Evolutionary conservation across 2,888 invertebrate genomes (phyloP), one percentile per base, ranked within the genome.

Genomic region (Drosophila falleni): DNA sequence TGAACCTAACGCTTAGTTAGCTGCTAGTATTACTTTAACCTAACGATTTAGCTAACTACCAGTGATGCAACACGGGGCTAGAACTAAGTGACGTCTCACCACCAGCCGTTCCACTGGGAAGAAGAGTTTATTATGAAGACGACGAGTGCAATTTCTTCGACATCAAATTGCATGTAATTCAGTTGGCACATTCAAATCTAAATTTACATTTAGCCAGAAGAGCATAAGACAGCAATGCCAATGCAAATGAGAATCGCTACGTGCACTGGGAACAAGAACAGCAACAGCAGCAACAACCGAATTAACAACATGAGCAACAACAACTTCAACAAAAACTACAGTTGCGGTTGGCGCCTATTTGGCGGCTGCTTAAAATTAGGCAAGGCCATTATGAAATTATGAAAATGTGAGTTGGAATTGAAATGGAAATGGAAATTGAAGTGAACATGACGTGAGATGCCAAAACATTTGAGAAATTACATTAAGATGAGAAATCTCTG

Each of bases 301-400:
- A 29, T 29, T 29, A 31, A 11, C 44, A 8, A 44, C 26, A 8
- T 8, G 15, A 23, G 5, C 19, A 6, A 3, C 41, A 16, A 41
- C 41, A 15, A 16, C 41, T 1, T 15, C 39, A 53, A 13, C 51
- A 19, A 23, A n/a, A 51, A 35, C 35, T n/a, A 23, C 42, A 19
- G 23, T 31, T 56, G 46, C 54, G 13, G 50, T 50, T 37, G 50
- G 44, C 56, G 39, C 41, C 63, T 58, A 53, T 53, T 56, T 44
- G 61, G n/a, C 58, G 75, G 53, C 61, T 47, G 62, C 54, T 35
- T 42, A 56, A 70, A 78, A 83, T 74, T 83, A 72, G 67, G 84
- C 70, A 83, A 73, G 69, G 65, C 74, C 68, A 84, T 84, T 84
- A 87, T 64, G 62, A 74, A 74, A 83, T 89, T 82, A 84, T 74